Conservation (phyloP, 1,140 invertebrate genomes). For the Neuroterus valhalla region DNA sequence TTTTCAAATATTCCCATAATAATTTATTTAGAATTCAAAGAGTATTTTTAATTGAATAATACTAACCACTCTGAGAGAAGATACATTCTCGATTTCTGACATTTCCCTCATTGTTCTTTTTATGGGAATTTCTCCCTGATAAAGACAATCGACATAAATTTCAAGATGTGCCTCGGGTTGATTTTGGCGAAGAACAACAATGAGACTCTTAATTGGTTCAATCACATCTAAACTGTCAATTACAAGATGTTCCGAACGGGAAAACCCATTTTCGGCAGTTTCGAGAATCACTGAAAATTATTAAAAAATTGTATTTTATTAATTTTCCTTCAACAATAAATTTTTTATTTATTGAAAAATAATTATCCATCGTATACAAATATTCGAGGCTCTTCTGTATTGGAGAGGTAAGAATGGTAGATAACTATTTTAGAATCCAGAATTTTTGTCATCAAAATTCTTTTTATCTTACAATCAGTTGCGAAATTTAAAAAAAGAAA, state of each 20-base stretch:
- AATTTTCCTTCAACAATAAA: no score
- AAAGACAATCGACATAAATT: slow-evolving; percentile 78
- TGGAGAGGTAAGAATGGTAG: no score
- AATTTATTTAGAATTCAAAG: no score
- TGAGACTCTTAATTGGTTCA: slow-evolving; percentile 73
- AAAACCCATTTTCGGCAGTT: slow-evolving; percentile 73
- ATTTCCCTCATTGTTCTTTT: slow-evolving; percentile 74
- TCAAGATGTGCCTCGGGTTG: slow-evolving; percentile 74
- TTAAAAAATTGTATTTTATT: slow-evolving; percentile 20
- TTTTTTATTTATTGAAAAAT: no score
- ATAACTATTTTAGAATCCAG: no score
- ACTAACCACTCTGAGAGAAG: slow-evolving; percentile 62
- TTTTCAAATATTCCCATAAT: no score
- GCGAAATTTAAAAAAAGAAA: no score
- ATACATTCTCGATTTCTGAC: slow-evolving; percentile 46
- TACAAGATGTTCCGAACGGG: slow-evolving; percentile 73
- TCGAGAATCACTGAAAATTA: slow-evolving; percentile 77
- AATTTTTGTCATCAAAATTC: no score
- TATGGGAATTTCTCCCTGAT: slow-evolving; percentile 75
- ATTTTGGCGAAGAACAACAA: slow-evolving; percentile 76
- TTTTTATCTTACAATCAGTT: no score
- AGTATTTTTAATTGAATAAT: background rate
- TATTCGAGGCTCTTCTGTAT: no score
- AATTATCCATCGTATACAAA: no score
- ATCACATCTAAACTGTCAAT: slow-evolving; percentile 75